Evolutionary conservation across 2,797 vertebrate species (phyloP).

Genomic region (Danio aesculapii): DNA sequence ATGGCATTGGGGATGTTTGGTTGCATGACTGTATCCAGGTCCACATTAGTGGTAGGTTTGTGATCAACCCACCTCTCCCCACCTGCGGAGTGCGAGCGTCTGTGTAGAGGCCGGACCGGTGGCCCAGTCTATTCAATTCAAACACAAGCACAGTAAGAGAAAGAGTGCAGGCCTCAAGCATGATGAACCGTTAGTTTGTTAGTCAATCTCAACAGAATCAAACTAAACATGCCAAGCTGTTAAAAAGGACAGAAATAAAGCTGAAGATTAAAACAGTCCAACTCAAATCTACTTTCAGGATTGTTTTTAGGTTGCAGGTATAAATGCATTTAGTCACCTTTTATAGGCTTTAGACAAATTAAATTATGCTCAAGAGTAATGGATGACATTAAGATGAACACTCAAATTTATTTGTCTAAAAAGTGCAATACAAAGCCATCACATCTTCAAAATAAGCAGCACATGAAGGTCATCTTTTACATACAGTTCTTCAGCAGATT

Average conservation of each 20-base stretch:
- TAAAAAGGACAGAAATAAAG: not conserved
- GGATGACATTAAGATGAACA: slow-evolving; percentile 27
- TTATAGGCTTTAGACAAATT: not conserved
- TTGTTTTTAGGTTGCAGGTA: not conserved
- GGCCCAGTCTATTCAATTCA: slow-evolving; percentile 80
- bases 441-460: slow-evolving; percentile 32
- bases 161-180: not conserved
- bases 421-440: slow-evolving; percentile 37
- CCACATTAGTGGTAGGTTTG: slow-evolving; percentile 86
- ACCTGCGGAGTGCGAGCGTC: slow-evolving; percentile 90
- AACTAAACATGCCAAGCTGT: slow-evolving; percentile 63
- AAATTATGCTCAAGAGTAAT: not conserved
- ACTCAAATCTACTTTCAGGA: not conserved
- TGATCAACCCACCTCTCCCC: slow-evolving; percentile 96
- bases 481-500: slow-evolving; percentile 1
- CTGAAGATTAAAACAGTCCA: not conserved
- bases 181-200: slow-evolving; percentile 27
- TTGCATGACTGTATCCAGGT: slow-evolving; percentile 92
- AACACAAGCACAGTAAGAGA: slow-evolving; percentile 59
- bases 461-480: slow-evolving; percentile 19
- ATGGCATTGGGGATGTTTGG: slow-evolving; percentile 89
- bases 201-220: slow-evolving; percentile 57
- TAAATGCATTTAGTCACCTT: not conserved
- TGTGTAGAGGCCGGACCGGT: slow-evolving; percentile 80
- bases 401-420: slow-evolving; percentile 54